Evolutionary conservation across 2,888 invertebrate species (phyloP), one percentile per base, ranked within the genome.

Genomic region (Philereme vetulata): DNA sequence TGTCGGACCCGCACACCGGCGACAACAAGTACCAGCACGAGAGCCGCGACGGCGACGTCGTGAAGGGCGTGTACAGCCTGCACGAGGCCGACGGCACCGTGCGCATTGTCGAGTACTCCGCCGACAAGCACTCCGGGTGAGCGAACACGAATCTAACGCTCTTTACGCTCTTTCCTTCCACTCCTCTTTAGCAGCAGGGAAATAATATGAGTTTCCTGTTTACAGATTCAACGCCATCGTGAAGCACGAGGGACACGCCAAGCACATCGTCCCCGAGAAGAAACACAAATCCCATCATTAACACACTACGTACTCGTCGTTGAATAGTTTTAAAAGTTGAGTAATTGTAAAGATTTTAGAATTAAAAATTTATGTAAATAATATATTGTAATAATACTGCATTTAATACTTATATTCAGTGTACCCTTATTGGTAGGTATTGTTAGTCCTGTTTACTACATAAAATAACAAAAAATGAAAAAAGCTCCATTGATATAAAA

Each of bases 1-100:
- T 89, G 4, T 81, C 84, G 64, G 93, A 93, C 66, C 86, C 83
- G 1, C 92, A 93, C 67, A 92, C 92, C 42, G 92, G 90, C 5
- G 93, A 93, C 80, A 81, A 86, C 70, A 93, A 93, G 76, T 85
- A 82, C 66, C 93, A 93, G 74, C 80, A 85, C 56, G 93, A 93
- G 77, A 75, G 83, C 56, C 84, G 88, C 48, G 90, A 92, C 79
- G 94, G 94, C 1, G 89, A 94, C 71, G 86, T 85, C 44, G 93
- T 94, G 58, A 88, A 92, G 75, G 94, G 94, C 38, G 45, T 60
- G 59, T 69, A 69, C 64, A 65, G 68, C 67, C 57, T 76, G 63
- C 8, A 77, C 74, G 48, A 73, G 59, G 51, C 80, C 64, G 69
- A 89, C 68, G 68, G 90, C 86, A 53, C 91, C 89, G 58, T 85